Percentiles rank a stretch among this genome's conserved stretches.
phyloP scores from a whole-genome alignment of 2,113 vertebrate genomes.

The Passer montanus region DNA sequence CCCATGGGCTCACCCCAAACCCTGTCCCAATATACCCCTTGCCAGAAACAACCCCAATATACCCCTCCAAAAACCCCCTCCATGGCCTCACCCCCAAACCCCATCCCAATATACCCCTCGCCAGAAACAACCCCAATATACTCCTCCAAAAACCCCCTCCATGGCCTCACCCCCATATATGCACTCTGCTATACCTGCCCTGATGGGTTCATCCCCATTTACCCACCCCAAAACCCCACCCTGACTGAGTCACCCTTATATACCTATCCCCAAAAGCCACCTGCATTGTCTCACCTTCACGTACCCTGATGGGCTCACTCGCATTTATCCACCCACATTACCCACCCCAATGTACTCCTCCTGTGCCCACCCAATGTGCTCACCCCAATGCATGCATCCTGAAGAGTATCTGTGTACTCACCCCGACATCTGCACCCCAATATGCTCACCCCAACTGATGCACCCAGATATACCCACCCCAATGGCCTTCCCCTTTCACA shows the following conservation, averaged over 20 bases:
- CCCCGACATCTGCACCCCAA: rapidly evolving
- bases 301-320: not conserved
- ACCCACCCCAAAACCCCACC: not conserved
- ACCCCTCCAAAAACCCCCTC: not conserved
- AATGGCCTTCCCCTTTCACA: not conserved
- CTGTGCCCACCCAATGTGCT: not conserved
- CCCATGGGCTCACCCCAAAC: too few relatives aligned
- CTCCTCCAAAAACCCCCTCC: not conserved
- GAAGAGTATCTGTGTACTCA: not conserved
- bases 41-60: not conserved
- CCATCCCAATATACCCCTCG: too few relatives aligned
- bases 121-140: not conserved
- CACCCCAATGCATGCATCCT: not conserved
- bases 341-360: not conserved
- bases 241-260: rapidly evolving
- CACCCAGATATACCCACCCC: not conserved
- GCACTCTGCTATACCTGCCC: not conserved
- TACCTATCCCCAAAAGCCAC: not conserved
- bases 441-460: not conserved
- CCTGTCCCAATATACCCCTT: too few relatives aligned
- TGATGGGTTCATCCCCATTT: not conserved
- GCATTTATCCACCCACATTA: not conserved
- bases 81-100: not conserved
- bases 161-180: not conserved
- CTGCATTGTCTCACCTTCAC: too few relatives aligned